phyloP scores from a whole-genome alignment of 2,113 vertebrate genomes.

The Hydrochoerus hydrochaeris region DNA sequence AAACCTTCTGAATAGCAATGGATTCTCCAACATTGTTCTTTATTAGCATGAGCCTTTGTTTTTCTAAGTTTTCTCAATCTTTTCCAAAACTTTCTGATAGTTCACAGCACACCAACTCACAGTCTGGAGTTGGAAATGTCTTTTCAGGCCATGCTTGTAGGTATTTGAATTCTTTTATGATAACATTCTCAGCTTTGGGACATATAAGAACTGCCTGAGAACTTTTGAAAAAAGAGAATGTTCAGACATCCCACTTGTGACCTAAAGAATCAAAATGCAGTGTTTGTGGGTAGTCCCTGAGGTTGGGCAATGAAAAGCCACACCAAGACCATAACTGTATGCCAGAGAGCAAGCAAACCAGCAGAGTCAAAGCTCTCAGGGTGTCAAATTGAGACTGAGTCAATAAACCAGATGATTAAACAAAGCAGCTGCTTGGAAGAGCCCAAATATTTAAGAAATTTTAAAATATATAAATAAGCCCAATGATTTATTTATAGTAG shows the following conservation, averaged over 20 bases:
- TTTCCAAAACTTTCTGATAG: not conserved
- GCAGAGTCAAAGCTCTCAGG: not conserved
- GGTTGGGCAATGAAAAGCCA: not conserved
- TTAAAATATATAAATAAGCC: not conserved
- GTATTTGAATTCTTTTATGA: not conserved
- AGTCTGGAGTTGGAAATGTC: not conserved
- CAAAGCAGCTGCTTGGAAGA: not conserved
- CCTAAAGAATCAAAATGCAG: not conserved
- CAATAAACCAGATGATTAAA: not conserved
- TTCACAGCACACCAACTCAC: not conserved
- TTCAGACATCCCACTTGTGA: not conserved
- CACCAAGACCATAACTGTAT: rapidly evolving
- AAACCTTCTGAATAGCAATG: not conserved
- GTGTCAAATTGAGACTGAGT: not conserved
- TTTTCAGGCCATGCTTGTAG: not conserved
- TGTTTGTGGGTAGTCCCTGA: not conserved
- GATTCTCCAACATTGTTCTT: not conserved
- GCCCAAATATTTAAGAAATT: not conserved
- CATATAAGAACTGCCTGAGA: not conserved
- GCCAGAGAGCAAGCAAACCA: not conserved
- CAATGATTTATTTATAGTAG: not conserved
- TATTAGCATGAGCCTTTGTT: not conserved
- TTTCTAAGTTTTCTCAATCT: not conserved
- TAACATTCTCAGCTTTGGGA: not conserved
- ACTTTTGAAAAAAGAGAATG: not conserved